Evolutionary conservation across 2,797 vertebrate species (phyloP), one percentile per base, ranked within the genome.

Genomic region (Okamejei kenojei): DNA sequence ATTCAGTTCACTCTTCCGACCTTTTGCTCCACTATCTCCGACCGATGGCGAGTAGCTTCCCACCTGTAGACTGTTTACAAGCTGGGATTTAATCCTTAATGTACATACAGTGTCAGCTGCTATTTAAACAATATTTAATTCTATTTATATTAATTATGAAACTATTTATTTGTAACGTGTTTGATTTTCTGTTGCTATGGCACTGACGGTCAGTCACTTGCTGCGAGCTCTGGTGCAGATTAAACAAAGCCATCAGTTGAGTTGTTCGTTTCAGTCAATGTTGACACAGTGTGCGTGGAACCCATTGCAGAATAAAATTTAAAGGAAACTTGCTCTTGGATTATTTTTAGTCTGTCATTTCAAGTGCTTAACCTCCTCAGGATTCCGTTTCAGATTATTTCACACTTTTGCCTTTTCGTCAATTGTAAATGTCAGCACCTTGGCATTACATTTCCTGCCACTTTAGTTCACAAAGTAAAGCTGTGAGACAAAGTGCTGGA

Each of bases 111-210:
- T 92, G 90, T 73, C 90, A 92, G 90, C 84, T 65, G 84, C 84
- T 88, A 88, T 76, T 92, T 92, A 92, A 92, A 92, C 38, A 54
- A 73, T 92, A 92, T 92, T 92, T 92, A 92, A 92, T 74, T 92
- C 71, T 92, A 92, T 92, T 92, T 76, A 92, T 92, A 91, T 91
- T 91, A 92, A 92, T 92, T 92, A 88, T 88, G 11, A 92, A 92
- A 92, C 58, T 92, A 92, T 92, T 90, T 92, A 92, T 74, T 91
- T 76, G 90, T 92, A 58, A 13, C 29, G 71, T 92, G 38, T 88
- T 88, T 68, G 84, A 65, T 17, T 74, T 91, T 91, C 78, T 91
- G 88, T 91, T 74, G 90, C 90, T 92, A 71, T 76, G 71, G 54
- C 21, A 91, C 68, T 74, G 90, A 91, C 32, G 35, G 71, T 74